phyloP scores from a whole-genome alignment of 2,113 vertebrate genomes.

The Naja naja region DNA sequence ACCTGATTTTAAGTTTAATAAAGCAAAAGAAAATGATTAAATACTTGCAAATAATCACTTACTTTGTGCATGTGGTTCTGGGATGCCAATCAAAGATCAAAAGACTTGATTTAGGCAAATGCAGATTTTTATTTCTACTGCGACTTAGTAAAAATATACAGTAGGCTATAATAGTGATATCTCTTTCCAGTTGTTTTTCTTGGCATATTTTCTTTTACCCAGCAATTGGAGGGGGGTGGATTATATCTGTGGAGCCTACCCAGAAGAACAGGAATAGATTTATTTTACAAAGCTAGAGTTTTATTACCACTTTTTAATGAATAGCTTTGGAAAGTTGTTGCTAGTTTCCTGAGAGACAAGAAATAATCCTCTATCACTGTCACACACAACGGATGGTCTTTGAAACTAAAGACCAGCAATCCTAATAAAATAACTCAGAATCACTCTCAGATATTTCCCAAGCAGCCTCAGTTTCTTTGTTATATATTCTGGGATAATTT shows the following conservation, averaged over 20 bases:
- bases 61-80: not conserved
- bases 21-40: not conserved
- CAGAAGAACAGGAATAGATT: not conserved
- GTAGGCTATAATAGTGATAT: not conserved
- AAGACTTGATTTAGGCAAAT: not conserved
- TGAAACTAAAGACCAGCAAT: not conserved
- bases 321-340: not conserved
- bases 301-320: not conserved
- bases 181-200: not conserved
- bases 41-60: not conserved
- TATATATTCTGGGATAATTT: not conserved
- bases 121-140: not conserved
- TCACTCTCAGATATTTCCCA: not conserved
- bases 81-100: not conserved
- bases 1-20: not conserved
- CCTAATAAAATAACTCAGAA: constrained; percentile 10
- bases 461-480: not conserved
- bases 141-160: not conserved
- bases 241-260: not conserved
- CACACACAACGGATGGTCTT: not conserved
- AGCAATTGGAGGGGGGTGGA: not conserved
- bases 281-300: not conserved
- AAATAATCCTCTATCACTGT: not conserved
- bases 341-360: not conserved
- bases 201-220: not conserved